Percentiles rank a stretch among this genome's conserved stretches.
phyloP scores from a whole-genome alignment of 2,113 vertebrate genomes.

The Fregetta grallaria region DNA sequence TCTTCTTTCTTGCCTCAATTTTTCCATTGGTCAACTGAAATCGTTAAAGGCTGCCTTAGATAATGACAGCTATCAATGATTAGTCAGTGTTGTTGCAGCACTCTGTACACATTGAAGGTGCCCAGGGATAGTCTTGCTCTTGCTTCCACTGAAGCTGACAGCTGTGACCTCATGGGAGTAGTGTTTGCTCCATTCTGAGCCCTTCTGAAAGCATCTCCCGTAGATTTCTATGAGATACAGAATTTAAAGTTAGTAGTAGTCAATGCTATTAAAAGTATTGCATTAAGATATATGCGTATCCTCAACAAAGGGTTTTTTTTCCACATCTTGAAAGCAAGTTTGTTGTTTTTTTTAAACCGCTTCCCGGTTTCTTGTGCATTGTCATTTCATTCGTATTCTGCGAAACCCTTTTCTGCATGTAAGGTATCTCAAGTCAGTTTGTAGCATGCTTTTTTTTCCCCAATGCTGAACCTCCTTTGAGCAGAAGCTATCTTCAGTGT shows the following conservation, averaged over 20 bases:
- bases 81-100: not conserved
- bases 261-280: not conserved
- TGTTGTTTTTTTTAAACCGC: not conserved
- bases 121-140: not conserved
- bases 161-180: not conserved
- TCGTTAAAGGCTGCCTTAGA: not conserved
- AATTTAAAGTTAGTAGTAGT: not conserved
- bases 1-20: not conserved
- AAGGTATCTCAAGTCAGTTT: not conserved
- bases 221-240: not conserved
- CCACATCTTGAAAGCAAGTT: not conserved
- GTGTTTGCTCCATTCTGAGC: not conserved
- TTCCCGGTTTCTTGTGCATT: not conserved
- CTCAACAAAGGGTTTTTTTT: not conserved
- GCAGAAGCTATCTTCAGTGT: not conserved
- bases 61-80: not conserved
- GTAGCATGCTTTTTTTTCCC: not conserved
- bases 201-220: not conserved
- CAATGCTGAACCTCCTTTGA: not conserved
- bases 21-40: not conserved
- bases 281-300: not conserved
- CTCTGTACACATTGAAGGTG: not conserved
- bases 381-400: not conserved
- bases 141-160: not conserved
- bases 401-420: not conserved